A percentile compares a stretch with the other conserved stretches of the same genome.
These are phyloP conservation scores for Drosophila ironensis DNA, from an alignment of 1,140 invertebrate genomes.

Conservation along the genomic window DNA sequence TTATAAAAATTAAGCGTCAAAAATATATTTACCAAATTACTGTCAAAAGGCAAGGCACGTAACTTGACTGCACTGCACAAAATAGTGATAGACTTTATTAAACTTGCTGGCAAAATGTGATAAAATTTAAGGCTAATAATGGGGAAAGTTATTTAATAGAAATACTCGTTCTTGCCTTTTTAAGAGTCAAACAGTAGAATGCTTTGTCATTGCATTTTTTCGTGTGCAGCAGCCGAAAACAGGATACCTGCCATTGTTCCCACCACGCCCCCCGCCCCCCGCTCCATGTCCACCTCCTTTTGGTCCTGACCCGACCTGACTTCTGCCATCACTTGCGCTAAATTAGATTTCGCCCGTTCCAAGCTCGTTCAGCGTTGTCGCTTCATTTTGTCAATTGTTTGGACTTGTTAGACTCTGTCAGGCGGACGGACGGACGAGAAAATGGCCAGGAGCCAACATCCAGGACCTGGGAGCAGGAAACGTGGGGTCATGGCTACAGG, in stretches of 20 bases:
- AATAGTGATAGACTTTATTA: not conserved
- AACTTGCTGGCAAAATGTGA: not conserved
- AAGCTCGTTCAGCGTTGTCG: slow-evolving; percentile 57
- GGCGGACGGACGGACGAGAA: slow-evolving; percentile 33
- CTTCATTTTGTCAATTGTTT: slow-evolving; percentile 73
- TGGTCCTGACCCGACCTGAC: slow-evolving; percentile 15
- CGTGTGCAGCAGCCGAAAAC: slow-evolving; percentile 2
- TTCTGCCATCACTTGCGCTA: slow-evolving; percentile 64
- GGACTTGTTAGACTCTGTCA: slow-evolving; percentile 51
- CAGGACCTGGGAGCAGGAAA: not conserved
- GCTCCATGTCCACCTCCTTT: slow-evolving; percentile 9
- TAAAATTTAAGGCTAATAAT: too few relatives aligned
- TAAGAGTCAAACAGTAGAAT: too few relatives aligned
- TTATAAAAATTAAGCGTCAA: slow-evolving; percentile 76
- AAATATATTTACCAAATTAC: slow-evolving; percentile 70
- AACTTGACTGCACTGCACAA: not conserved
- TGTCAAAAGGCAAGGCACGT: slow-evolving; percentile 44
- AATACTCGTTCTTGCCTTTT: too few relatives aligned
- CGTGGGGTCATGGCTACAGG: not conserved
- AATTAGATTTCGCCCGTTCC: slow-evolving; percentile 71
- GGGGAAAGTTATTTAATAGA: too few relatives aligned
- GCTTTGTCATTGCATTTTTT: slow-evolving; percentile 7
- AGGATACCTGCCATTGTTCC: slow-evolving; percentile 6
- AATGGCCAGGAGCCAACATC: slow-evolving; percentile 48
- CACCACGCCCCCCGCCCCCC: not conserved